Evolutionary conservation across 2,888 invertebrate genomes (phyloP), one percentile per base, ranked within the genome.

Genomic region (Zele albiditarsus): DNA sequence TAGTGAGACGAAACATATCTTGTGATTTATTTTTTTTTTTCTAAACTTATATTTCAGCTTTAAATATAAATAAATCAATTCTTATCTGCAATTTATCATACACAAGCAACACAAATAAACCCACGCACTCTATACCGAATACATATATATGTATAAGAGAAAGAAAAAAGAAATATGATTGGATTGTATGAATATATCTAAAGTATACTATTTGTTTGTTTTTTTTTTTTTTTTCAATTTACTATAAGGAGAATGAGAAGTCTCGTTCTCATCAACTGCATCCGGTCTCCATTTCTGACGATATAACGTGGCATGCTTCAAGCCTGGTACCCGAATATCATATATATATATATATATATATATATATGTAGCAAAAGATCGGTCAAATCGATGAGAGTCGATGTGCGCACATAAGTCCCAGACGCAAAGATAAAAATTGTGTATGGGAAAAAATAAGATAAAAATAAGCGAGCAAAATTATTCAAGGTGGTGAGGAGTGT

Each of bases 251-350:
- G 53, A 68, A 63, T n/a, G 20, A 16, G 38, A 38, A 38, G 14
- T 23, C 10, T 42, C 31, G 27, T 63, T 74, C 65, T 46, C 53
- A 53, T 65, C 58, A 14, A 74, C 33, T 57, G 65, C 70, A 71
- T 74, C 74, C 74, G 74, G 74, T 71, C 58, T 66, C 42, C 70
- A 74, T 74, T 53, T n/a, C n/a, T 20, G 67, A 70, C 60, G 31
- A 65, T 33, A 57, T 33, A 38, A 20, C 60, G 60, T 42, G 1
- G 60, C 42, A 23, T 49, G 46, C 62, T 73, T 38, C 33, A 31
- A 67, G 60, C 58, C 73, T 23, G 60, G 46, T 20, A 53, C 20
- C 53, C 20, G 8, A 20, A 20, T 38, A 20, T 20, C 20, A 20
- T 53, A 53, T 53, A 53, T 8, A 53, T n/a, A 20, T n/a, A 42